Evolutionary conservation across 2,888 invertebrate genomes (phyloP).

Genomic region (Orchesellides sinensis): DNA sequence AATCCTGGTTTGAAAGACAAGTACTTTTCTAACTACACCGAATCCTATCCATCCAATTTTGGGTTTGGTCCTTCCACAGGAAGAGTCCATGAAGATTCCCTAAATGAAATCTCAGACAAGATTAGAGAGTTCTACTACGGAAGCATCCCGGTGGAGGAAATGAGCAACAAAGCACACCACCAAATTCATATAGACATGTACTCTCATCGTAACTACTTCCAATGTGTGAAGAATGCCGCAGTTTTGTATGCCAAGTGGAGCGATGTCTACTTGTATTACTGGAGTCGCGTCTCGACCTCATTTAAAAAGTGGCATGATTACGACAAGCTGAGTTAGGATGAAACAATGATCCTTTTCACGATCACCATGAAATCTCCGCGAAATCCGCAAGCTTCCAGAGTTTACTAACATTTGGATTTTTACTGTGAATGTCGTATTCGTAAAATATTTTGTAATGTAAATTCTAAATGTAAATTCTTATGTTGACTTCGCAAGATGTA

Average conservation of each 20-base stretch:
- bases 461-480: no score
- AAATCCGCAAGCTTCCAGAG: no score
- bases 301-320: slow-evolving; percentile 50
- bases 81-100: background rate
- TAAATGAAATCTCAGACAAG: slow-evolving; percentile 16
- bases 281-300: slow-evolving; percentile 12
- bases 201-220: slow-evolving; percentile 68
- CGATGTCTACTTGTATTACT: slow-evolving; percentile 68
- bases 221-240: slow-evolving; percentile 65
- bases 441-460: no score
- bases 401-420: no score
- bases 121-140: slow-evolving; percentile 68
- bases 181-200: slow-evolving; percentile 65
- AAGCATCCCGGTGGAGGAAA: slow-evolving; percentile 42
- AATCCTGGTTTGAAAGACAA: background rate
- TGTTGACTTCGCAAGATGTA: no score
- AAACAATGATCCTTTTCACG: no score
- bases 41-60: slow-evolving; percentile 39
- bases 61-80: slow-evolving; percentile 29
- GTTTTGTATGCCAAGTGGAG: slow-evolving; percentile 52
- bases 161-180: slow-evolving; percentile 20
- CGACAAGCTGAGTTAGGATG: slow-evolving; percentile 40
- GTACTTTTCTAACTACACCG: slow-evolving; percentile 28
- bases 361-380: no score
- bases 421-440: no score